Base-by-base conservation (phyloP, 2,888 invertebrate species). In the Gibbula magus region DNA sequence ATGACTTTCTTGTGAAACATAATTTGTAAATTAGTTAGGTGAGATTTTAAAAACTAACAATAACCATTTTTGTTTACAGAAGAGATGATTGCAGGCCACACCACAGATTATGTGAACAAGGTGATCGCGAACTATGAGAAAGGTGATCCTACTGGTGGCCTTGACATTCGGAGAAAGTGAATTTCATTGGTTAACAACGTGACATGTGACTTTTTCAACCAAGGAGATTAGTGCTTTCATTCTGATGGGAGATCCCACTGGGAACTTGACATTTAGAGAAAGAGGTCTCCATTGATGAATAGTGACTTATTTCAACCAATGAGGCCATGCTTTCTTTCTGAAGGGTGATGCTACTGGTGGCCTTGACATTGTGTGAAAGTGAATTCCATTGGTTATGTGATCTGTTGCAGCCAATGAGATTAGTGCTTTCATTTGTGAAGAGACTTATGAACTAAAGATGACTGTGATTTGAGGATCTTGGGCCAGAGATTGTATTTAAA, bases 101-200 rank as follows among this genome's bases (percentile, higher is more conserved):
- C 98, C 74, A 97, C 98, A 16, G 98, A 98, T 89, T 98, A 96
- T 93, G 98, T 99, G 56, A 98, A 98, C 93, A 96, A 95, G 93
- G 96, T 98, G 81, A 94, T 98, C 93, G 97, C 97, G 81, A 97
- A 96, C 92, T 96, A 98, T 78, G 96, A 95, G 93, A 94, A 95
- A 82, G 98, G 97, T 51, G 95, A 96, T 90, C 95, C 95, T 78
- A 95, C 95, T 87, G 91, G 92, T 18, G 91, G 91, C 10, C 79
- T 85, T 56, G 45, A 78, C 13, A 77, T 80, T 75, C 66, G 52
- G 53, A 78, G 54, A 56, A 82, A 66, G 76, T 75, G 52, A 78
- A 35, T 16, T 29, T 39, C 29, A 61, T 35, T 22, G 29, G 32
- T 20, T 67, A 70, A 35, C 22, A 61, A 16, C 35, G 25, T 51